Percentiles rank a stretch among this genome's conserved stretches.
phyloP scores from a whole-genome alignment of 2,888 invertebrate species.

The Nebria salina region DNA sequence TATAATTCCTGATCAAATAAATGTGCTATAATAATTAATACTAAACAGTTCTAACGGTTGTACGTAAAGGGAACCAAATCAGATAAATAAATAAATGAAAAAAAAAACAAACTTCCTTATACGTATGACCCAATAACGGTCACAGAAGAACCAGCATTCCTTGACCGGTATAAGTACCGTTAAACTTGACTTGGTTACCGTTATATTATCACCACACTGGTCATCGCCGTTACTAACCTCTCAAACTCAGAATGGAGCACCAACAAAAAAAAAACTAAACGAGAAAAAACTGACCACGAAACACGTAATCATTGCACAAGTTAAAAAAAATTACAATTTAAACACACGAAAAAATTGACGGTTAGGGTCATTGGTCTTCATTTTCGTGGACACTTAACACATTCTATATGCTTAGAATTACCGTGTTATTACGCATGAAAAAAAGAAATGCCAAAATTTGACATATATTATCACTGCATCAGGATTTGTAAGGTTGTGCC shows the following conservation, averaged over 20 bases:
- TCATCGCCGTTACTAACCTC: background rate
- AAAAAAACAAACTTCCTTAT: slow-evolving; percentile 10
- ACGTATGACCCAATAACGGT: slow-evolving; percentile 42
- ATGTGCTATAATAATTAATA: no score
- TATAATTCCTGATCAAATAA: no score
- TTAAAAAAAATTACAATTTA: background rate
- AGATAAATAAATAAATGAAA: slow-evolving; percentile 2
- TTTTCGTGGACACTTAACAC: background rate
- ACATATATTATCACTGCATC: background rate
- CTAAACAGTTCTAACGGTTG: no score
- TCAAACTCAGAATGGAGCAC: background rate
- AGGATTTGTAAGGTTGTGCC: background rate
- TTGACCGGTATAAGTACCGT: slow-evolving; percentile 43
- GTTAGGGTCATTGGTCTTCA: background rate
- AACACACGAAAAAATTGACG: background rate
- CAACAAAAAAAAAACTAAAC: slow-evolving; percentile 10
- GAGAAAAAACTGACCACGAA: background rate
- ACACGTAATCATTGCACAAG: background rate
- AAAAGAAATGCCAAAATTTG: background rate
- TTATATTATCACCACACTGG: slow-evolving; percentile 20
- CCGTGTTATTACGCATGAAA: no score
- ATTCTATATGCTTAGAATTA: no score
- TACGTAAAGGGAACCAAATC: background rate
- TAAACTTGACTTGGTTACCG: slow-evolving; percentile 34
- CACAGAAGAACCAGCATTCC: slow-evolving; percentile 24